Conservation (phyloP, 1,140 invertebrate genomes). For the Penaeus vannamei region DNA sequence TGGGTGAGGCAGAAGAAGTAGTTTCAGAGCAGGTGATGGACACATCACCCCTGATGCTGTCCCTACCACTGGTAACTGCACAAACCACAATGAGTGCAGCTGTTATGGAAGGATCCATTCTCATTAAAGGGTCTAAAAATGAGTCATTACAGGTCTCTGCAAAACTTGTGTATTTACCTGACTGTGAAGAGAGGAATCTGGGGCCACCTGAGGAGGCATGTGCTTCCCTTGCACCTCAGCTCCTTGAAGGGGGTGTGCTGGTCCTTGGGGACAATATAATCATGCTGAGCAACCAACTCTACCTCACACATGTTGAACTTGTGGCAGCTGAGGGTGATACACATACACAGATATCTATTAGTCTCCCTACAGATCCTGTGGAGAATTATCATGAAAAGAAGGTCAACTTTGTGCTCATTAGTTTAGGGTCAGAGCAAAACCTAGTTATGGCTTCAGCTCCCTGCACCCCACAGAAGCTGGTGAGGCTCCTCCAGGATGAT, state of each 20-base stretch:
- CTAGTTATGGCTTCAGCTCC: neutral
- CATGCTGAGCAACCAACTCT: conserved; percentile 34
- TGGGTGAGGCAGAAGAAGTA: neutral
- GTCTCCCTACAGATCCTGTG: conserved; percentile 39
- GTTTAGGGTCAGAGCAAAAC: conserved; percentile 13
- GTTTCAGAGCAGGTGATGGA: neutral
- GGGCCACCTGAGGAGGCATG: conserved; percentile 45
- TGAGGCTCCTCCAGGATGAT: neutral
- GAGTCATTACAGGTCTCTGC: conserved; percentile 37
- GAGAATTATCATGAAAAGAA: conserved; percentile 36
- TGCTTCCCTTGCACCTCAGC: conserved; percentile 41
- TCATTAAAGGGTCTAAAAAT: conserved; percentile 32
- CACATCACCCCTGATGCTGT: neutral
- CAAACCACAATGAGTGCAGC: conserved; percentile 30
- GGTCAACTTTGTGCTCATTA: conserved; percentile 50
- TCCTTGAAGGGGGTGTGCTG: conserved; percentile 44
- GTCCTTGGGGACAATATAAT: conserved; percentile 45
- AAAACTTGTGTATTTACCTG: conserved; percentile 50
- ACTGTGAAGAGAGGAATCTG: neutral
- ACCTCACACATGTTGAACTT: conserved; percentile 44
- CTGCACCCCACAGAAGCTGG: neutral
- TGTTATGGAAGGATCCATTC: conserved; percentile 46
- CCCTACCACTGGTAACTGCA: neutral
- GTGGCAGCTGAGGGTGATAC: conserved; percentile 42
- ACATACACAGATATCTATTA: conserved; percentile 54